Percentiles rank a stretch among this genome's conserved stretches.
These are phyloP conservation scores for Sebastes nivosus DNA, from an alignment of 2,797 vertebrate species.

Conservation along the genomic window DNA sequence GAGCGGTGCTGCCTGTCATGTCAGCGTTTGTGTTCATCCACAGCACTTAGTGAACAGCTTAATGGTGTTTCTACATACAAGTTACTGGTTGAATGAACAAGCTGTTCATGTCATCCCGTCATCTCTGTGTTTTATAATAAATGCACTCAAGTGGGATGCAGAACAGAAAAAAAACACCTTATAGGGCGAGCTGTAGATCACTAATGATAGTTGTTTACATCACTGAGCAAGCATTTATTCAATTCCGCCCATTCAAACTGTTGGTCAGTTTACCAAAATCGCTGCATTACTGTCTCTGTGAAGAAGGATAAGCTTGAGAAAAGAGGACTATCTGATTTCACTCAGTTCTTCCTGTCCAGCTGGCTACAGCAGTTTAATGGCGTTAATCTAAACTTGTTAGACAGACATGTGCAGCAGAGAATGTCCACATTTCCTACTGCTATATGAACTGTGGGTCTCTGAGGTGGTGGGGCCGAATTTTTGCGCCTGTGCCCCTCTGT, in stretches of 20 bases:
- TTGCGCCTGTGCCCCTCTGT: neutral
- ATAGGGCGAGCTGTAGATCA: neutral
- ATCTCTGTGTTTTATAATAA: neutral
- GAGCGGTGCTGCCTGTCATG: neutral
- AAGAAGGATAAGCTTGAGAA: conserved; percentile 27
- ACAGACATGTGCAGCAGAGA: neutral
- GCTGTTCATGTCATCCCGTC: neutral
- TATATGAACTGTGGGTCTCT: neutral
- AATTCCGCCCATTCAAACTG: conserved; percentile 7
- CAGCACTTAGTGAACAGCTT: neutral
- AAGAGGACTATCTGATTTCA: conserved; percentile 17
- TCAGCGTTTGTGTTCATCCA: neutral
- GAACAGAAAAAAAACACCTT: neutral
- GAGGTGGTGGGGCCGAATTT: neutral
- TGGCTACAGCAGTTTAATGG: conserved; percentile 25
- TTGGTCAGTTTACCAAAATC: conserved; percentile 2
- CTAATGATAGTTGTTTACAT: conserved; percentile 7
- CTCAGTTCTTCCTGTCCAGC: conserved; percentile 20
- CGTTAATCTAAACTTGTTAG: conserved; percentile 20
- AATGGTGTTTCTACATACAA: neutral
- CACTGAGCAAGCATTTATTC: conserved; percentile 13
- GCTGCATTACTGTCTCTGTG: conserved; percentile 5
- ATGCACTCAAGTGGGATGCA: conserved; percentile 5
- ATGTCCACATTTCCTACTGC: neutral
- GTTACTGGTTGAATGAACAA: conserved; percentile 16